Evolutionary conservation across 2,113 vertebrate species (phyloP).

Genomic region (Glaucomys volans): DNA sequence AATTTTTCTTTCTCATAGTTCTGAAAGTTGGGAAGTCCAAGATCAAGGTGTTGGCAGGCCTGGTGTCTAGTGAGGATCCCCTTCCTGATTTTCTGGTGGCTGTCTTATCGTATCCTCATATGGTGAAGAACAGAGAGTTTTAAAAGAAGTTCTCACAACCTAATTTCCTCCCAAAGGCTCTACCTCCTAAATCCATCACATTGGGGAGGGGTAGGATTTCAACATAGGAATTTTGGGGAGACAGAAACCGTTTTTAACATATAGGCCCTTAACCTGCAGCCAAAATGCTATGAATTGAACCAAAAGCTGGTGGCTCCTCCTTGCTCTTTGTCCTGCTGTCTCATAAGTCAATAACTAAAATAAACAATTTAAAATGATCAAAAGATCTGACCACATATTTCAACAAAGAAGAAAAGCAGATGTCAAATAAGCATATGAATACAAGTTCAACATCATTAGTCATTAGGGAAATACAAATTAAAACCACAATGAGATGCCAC

Average conservation of each 20-base stretch:
- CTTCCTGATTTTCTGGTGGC: background rate
- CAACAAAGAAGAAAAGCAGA: background rate
- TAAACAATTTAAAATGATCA: background rate
- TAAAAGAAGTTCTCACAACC: background rate
- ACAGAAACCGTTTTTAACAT: background rate
- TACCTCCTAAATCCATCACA: background rate
- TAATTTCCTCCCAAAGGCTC: background rate
- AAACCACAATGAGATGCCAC: background rate
- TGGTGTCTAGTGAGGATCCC: background rate
- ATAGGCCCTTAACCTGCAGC: background rate
- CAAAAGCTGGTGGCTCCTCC: background rate
- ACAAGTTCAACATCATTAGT: slow-evolving; percentile 19
- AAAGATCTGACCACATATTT: slow-evolving; percentile 21
- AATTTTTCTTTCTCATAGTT: background rate
- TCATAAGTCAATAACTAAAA: slow-evolving; percentile 12
- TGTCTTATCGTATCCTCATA: background rate
- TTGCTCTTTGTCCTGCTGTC: background rate
- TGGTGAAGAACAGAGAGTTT: background rate
- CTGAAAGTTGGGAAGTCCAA: background rate
- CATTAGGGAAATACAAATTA: background rate
- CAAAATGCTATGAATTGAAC: background rate
- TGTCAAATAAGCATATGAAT: background rate
- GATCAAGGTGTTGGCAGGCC: background rate
- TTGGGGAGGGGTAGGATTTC: background rate
- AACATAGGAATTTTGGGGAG: background rate